Conservation (phyloP, 2,797 vertebrate species). For the Gallinago stenura region DNA sequence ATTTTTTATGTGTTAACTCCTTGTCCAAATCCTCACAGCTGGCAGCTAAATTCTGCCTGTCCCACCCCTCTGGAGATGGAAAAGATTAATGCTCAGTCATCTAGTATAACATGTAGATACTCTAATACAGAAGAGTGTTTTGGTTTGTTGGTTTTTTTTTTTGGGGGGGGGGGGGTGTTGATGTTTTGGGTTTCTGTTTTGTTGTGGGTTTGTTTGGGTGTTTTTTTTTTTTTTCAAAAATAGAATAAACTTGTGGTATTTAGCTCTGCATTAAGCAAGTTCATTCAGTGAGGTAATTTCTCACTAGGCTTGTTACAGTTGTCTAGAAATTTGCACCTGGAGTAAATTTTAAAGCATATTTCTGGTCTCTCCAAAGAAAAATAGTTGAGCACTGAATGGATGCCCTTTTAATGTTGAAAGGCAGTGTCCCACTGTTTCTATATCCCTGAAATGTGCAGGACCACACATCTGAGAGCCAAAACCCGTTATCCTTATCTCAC, state of each 20-base stretch:
- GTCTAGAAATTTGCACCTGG: background rate
- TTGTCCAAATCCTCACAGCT: background rate
- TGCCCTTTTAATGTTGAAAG: background rate
- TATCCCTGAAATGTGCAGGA: background rate
- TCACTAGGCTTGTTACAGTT: background rate
- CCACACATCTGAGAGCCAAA: background rate
- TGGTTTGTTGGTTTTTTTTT: rapidly evolving
- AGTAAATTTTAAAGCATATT: background rate
- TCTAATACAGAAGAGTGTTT: background rate
- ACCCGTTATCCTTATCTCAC: background rate
- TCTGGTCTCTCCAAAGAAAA: background rate
- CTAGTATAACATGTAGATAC: background rate
- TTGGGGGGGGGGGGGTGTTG: background rate
- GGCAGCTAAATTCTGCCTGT: background rate
- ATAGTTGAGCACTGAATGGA: background rate
- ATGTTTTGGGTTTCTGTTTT: no score
- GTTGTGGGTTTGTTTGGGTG: no score
- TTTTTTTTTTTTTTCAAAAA: background rate
- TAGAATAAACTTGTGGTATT: background rate
- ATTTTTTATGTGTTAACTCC: background rate
- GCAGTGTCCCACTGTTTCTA: background rate
- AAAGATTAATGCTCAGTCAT: background rate
- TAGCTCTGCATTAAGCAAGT: background rate
- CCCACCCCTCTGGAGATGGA: background rate
- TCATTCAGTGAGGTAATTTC: background rate